A percentile compares a stretch with the other conserved stretches of the same genome.
Evolutionary conservation across 2,113 vertebrate species (phyloP).

Genomic region (Ellobius talpinus): DNA sequence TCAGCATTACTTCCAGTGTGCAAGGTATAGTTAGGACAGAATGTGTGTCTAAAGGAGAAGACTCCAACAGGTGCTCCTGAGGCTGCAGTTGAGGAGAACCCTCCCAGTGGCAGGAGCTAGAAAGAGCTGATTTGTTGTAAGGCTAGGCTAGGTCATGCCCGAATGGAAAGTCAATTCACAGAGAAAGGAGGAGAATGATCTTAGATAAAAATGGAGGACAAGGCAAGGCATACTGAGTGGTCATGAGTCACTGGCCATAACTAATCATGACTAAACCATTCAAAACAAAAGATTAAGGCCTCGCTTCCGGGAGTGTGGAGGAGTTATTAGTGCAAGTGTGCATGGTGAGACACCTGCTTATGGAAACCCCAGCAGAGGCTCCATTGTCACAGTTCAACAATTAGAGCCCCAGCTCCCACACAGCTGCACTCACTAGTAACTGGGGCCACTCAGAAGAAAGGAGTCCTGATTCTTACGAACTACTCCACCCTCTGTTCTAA

Average conservation of each 20-base stretch:
- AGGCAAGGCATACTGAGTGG: not conserved
- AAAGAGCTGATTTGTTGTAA: constrained; percentile 6
- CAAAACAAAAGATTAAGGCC: not conserved
- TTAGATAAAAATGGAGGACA: not conserved
- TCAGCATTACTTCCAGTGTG: not conserved
- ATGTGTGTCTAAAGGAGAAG: not conserved
- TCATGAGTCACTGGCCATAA: not conserved
- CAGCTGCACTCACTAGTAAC: not conserved
- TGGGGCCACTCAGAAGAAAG: not conserved
- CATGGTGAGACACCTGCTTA: not conserved
- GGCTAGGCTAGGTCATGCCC: not conserved
- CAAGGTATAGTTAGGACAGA: not conserved
- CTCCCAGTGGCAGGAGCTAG: not conserved
- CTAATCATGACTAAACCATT: not conserved
- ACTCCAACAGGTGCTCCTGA: not conserved
- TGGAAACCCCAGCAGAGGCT: not conserved
- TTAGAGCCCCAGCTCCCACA: not conserved
- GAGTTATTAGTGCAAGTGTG: not conserved
- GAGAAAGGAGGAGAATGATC: not conserved
- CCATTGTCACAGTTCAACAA: not conserved
- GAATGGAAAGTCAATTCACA: not conserved
- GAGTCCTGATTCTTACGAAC: not conserved
- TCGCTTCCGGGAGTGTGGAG: not conserved
- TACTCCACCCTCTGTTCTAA: not conserved
- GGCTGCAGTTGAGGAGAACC: not conserved